Conservation (phyloP, 2,888 invertebrate species). For the Galerucella calmariensis region DNA sequence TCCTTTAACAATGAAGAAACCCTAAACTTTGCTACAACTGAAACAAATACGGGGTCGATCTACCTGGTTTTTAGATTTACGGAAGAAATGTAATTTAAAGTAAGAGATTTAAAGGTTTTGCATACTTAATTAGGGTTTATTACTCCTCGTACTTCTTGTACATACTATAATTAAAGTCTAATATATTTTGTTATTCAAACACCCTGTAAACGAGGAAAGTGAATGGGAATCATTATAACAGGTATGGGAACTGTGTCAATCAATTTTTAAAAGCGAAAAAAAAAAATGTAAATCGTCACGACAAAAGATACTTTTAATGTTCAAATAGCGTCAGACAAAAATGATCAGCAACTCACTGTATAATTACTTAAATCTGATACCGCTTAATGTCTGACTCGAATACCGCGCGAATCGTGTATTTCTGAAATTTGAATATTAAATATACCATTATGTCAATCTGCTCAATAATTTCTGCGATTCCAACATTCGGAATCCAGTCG, state of each 20-base stretch:
- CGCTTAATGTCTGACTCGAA: conserved; percentile 31
- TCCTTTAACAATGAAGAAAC: too few relatives aligned
- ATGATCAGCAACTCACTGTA: conserved; percentile 34
- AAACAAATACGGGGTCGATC: too few relatives aligned
- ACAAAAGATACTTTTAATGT: conserved; percentile 5
- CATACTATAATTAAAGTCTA: too few relatives aligned
- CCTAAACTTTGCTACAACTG: too few relatives aligned
- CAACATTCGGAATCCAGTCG: conserved; percentile 39
- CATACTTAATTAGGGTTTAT: too few relatives aligned
- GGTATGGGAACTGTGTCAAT: conserved; percentile 12
- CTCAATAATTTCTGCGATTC: conserved; percentile 45
- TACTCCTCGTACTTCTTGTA: too few relatives aligned
- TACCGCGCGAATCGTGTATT: conserved; percentile 35
- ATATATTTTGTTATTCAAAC: too few relatives aligned
- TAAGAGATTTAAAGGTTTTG: too few relatives aligned
- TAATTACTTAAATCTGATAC: conserved; percentile 38
- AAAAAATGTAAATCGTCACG: background rate
- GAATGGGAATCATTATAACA: background rate
- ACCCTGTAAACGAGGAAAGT: background rate
- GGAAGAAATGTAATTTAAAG: too few relatives aligned
- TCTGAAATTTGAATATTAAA: conserved; percentile 43
- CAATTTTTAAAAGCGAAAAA: background rate
- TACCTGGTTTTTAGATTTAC: too few relatives aligned
- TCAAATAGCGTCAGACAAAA: conserved; percentile 27
- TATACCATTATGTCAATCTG: conserved; percentile 44